Percentiles rank a stretch among this genome's conserved stretches.
phyloP scores from a whole-genome alignment of 2,797 vertebrate genomes.

The Fratercula arctica region DNA sequence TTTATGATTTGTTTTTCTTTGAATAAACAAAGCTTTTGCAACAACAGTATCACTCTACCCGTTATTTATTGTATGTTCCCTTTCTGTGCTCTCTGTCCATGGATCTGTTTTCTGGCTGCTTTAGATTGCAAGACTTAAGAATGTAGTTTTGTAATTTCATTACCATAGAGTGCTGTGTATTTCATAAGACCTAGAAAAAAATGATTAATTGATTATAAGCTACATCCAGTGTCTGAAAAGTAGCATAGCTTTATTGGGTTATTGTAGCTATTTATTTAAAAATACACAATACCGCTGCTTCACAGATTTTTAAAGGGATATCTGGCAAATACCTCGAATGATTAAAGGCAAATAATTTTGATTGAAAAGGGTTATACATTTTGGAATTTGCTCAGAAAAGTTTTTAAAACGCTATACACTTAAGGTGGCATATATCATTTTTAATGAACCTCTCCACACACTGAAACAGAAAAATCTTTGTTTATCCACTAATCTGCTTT shows the following conservation, averaged over 20 bases:
- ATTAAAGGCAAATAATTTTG: background rate
- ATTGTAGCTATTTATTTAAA: background rate
- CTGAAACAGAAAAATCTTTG: background rate
- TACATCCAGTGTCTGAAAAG: background rate
- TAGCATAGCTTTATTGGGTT: background rate
- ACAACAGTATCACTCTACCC: background rate
- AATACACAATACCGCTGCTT: background rate
- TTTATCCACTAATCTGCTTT: background rate
- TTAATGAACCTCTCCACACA: background rate
- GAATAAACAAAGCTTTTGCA: slow-evolving; percentile 59
- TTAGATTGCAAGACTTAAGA: background rate
- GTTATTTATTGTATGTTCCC: slow-evolving; percentile 13
- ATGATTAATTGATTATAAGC: background rate
- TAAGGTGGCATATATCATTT: background rate
- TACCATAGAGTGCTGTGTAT: background rate
- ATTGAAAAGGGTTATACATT: background rate
- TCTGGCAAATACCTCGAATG: background rate
- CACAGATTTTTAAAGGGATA: background rate
- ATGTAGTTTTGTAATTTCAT: background rate
- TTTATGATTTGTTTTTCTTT: slow-evolving; percentile 56
- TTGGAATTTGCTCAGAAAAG: background rate
- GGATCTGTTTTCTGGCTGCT: background rate
- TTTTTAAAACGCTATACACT: background rate
- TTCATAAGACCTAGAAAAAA: background rate
- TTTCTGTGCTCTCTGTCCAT: background rate